Evolutionary conservation across 2,797 vertebrate species (phyloP).

Genomic region (Calcarius lapponicus): DNA sequence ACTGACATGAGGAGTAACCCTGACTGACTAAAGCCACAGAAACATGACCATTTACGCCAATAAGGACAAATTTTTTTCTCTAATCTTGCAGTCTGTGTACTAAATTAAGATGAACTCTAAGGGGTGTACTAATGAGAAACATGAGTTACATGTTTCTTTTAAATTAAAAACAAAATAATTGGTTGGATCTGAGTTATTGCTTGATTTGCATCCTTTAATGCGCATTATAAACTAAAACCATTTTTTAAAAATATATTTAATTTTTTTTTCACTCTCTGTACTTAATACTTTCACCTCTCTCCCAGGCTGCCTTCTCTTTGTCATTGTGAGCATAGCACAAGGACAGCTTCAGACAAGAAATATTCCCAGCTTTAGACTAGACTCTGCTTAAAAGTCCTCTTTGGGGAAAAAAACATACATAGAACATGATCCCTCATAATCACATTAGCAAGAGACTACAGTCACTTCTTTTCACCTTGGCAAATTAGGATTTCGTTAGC

Average conservation of each 20-base stretch:
- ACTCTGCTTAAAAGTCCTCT: conserved; percentile 60
- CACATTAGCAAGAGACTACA: conserved; percentile 55
- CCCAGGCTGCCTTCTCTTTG: conserved; percentile 33
- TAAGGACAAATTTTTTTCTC: background rate
- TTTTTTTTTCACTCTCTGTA: background rate
- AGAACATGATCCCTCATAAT: conserved; percentile 57
- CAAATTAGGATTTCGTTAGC: conserved; percentile 65
- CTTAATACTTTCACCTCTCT: conserved; percentile 2
- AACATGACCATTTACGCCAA: background rate
- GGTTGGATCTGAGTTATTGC: background rate
- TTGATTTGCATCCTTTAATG: conserved; percentile 25
- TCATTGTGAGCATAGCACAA: conserved; percentile 62
- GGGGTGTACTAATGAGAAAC: background rate
- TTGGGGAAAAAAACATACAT: conserved; percentile 59
- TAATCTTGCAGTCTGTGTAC: background rate
- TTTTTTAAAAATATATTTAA: background rate
- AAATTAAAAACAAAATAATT: background rate
- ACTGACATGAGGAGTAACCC: background rate
- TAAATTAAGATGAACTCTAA: background rate
- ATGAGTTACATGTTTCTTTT: background rate
- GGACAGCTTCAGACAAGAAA: conserved; percentile 66
- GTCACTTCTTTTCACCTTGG: conserved; percentile 59
- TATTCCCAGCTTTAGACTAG: conserved; percentile 57
- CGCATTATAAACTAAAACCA: background rate
- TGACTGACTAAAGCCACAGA: background rate